Evolutionary conservation across 2,888 invertebrate species (phyloP).

Genomic region (Liopterus haemorrhoidalis): DNA sequence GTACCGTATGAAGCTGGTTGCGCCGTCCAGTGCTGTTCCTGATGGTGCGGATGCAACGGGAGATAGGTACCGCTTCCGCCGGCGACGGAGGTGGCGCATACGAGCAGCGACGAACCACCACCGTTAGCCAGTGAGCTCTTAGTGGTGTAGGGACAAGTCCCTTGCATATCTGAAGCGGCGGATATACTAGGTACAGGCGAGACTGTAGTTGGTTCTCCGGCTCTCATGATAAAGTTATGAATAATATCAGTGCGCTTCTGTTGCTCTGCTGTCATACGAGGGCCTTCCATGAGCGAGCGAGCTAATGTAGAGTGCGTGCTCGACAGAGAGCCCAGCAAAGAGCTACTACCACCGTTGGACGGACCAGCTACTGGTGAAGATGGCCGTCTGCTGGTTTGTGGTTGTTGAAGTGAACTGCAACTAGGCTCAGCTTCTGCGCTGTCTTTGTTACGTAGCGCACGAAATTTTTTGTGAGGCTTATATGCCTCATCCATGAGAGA

Average conservation of each 20-base stretch:
- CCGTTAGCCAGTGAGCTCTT: slow-evolving; percentile 20
- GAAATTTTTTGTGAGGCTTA: slow-evolving; percentile 93
- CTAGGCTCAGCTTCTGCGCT: slow-evolving; percentile 71
- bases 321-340: slow-evolving; percentile 62
- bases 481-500: slow-evolving; percentile 92
- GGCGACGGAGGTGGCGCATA: no score
- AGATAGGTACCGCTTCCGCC: no score
- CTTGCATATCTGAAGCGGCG: slow-evolving; percentile 49
- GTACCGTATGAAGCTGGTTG: slow-evolving; percentile 48
- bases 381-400: slow-evolving; percentile 38
- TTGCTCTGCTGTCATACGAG: slow-evolving; percentile 88
- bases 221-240: slow-evolving; percentile 85
- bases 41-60: no score
- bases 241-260: slow-evolving; percentile 87
- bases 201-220: slow-evolving; percentile 50
- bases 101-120: slow-evolving; percentile 7
- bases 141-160: slow-evolving; percentile 44
- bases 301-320: slow-evolving; percentile 86
- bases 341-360: slow-evolving; percentile 49
- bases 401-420: slow-evolving; percentile 39
- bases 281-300: slow-evolving; percentile 87
- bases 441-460: slow-evolving; percentile 72
- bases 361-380: slow-evolving; percentile 51
- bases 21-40: no score
- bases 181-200: slow-evolving; percentile 52